A percentile compares a stretch with the other conserved stretches of the same genome.
These are phyloP conservation scores for Acropora tenuis DNA, from an alignment of 64 coral and sea anemone genomes.

Conservation along the genomic window DNA sequence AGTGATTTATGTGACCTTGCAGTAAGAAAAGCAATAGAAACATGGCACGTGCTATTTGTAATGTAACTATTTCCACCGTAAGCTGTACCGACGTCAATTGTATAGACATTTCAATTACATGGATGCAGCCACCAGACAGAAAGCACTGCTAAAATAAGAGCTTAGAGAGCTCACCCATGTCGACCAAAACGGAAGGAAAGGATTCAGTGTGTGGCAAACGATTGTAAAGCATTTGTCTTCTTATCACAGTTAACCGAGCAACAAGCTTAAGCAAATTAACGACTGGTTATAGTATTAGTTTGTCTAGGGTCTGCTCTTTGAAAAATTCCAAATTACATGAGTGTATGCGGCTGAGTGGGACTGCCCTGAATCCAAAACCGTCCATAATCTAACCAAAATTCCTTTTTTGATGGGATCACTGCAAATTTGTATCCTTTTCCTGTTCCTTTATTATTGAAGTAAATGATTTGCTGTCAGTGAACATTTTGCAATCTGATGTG, in stretches of 20 bases:
- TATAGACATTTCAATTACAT: not conserved
- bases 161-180: not conserved
- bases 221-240: not conserved
- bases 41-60: too few relatives aligned
- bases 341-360: too few relatives aligned
- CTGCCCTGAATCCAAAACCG: too few relatives aligned
- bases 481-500: not conserved
- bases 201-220: not conserved
- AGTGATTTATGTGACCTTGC: too few relatives aligned
- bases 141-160: not conserved
- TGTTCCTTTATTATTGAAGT: too few relatives aligned
- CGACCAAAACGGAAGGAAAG: not conserved
- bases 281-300: too few relatives aligned
- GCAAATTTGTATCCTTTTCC: not conserved
- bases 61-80: too few relatives aligned
- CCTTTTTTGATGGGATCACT: not conserved
- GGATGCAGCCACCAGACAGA: not conserved
- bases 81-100: not conserved
- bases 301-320: too few relatives aligned
- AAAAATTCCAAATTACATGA: too few relatives aligned
- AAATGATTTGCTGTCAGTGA: not conserved
- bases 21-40: too few relatives aligned
- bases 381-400: not conserved
- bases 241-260: not conserved
- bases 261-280: not conserved